These are phyloP conservation scores for Andrena praecox DNA, from an alignment of 2,888 invertebrate species.

Conservation along the genomic window DNA sequence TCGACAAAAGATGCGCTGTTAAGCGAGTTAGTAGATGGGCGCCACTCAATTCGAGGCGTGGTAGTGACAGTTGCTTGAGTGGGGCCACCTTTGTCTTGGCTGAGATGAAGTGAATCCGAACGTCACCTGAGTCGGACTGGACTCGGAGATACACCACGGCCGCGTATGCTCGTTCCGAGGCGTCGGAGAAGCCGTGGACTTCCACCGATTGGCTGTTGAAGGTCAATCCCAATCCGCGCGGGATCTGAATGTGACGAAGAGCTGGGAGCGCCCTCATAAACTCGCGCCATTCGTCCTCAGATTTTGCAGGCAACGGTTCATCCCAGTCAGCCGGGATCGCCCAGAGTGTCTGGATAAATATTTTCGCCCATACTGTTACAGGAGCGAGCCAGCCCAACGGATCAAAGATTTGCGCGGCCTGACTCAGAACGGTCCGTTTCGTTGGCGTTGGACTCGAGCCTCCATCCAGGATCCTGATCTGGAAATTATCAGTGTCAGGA, in stretches of 20 bases:
- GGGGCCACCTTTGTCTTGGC: conserved; percentile 55
- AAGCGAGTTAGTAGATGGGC: background rate
- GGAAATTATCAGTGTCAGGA: conserved; percentile 40
- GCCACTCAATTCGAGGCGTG: background rate
- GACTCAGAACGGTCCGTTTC: conserved; percentile 45
- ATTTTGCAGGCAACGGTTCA: conserved; percentile 5
- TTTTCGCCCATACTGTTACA: conserved; percentile 50
- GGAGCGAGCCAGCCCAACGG: conserved; percentile 58
- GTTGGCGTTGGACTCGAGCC: background rate
- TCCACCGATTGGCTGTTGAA: conserved; percentile 1
- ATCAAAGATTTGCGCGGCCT: conserved; percentile 55
- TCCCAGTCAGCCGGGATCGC: conserved; percentile 50
- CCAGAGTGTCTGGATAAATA: conserved; percentile 57
- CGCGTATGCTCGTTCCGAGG: conserved; percentile 57
- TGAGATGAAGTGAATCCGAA: conserved; percentile 1
- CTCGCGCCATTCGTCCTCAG: conserved; percentile 10
- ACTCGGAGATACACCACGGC: conserved; percentile 38
- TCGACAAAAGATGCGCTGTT: background rate
- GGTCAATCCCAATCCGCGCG: conserved; percentile 34
- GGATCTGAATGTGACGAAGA: conserved; percentile 29
- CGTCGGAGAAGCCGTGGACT: conserved; percentile 62
- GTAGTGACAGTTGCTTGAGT: conserved; percentile 11
- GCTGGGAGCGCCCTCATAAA: conserved; percentile 29
- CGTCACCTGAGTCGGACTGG: background rate
- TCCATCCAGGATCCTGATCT: background rate